phyloP scores from a whole-genome alignment of 2,797 vertebrate species.

The Avahi laniger region DNA sequence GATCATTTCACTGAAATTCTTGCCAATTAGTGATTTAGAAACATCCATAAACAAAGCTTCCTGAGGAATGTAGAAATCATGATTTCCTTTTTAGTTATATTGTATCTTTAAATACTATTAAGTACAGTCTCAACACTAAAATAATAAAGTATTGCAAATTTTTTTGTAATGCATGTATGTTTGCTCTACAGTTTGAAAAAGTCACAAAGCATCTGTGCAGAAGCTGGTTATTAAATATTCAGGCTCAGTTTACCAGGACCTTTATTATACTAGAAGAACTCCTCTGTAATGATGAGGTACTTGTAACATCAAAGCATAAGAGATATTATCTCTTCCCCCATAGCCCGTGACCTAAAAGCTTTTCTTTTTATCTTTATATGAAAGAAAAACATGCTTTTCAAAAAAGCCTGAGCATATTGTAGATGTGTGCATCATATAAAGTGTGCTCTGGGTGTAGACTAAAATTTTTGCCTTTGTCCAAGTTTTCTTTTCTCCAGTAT shows the following conservation, averaged over 20 bases:
- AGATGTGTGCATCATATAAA: conserved; percentile 75
- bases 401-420: conserved; percentile 76
- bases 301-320: conserved; percentile 92
- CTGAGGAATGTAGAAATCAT: conserved; percentile 63
- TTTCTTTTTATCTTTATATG: conserved; percentile 86
- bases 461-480: conserved; percentile 78
- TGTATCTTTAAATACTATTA: conserved; percentile 66
- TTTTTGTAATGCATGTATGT: conserved; percentile 40
- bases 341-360: conserved; percentile 86
- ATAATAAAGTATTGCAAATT: conserved; percentile 68
- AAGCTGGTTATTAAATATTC: conserved; percentile 76
- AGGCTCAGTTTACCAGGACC: conserved; percentile 80
- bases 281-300: conserved; percentile 85
- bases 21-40: conserved; percentile 61
- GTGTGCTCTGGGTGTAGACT: conserved; percentile 77
- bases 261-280: conserved; percentile 72
- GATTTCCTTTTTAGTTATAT: conserved; percentile 62
- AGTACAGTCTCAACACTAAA: conserved; percentile 39
- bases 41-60: conserved; percentile 64
- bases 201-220: conserved; percentile 61
- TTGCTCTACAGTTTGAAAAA: conserved; percentile 52
- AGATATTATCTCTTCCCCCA: conserved; percentile 82
- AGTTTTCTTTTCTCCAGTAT: conserved; percentile 72
- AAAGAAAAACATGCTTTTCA: conserved; percentile 85
- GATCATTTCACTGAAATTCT: conserved; percentile 66